Conservation (phyloP, 2,797 vertebrate genomes). For the Sarcophilus harrisii region DNA sequence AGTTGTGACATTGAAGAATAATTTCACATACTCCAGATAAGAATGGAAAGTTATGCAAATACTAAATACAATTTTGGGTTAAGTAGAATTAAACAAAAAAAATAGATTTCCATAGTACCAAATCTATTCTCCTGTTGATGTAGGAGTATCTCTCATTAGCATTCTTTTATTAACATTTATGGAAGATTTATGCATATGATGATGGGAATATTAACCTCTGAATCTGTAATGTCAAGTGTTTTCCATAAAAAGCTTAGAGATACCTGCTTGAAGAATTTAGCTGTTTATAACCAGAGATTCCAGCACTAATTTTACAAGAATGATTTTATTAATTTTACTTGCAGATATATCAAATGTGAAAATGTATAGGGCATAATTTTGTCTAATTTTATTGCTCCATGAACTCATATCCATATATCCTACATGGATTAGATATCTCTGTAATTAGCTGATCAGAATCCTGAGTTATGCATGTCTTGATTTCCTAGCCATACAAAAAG, state of each 20-base stretch:
- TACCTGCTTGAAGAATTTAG: constrained; percentile 59
- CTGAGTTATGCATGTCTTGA: not conserved
- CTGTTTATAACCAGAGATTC: constrained; percentile 55
- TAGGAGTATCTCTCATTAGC: constrained; percentile 67
- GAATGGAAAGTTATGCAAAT: constrained; percentile 41
- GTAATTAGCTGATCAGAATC: constrained; percentile 16
- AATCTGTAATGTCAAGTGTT: constrained; percentile 74
- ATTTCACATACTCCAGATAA: constrained; percentile 47
- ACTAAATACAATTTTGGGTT: constrained; percentile 33
- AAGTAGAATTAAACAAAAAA: constrained; percentile 52
- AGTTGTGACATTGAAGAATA: constrained; percentile 2
- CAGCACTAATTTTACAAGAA: constrained; percentile 67
- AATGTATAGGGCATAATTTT: constrained; percentile 60
- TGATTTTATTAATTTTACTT: constrained; percentile 73
- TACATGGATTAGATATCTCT: not conserved
- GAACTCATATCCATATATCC: not conserved
- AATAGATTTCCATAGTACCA: constrained; percentile 54
- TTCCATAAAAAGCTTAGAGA: constrained; percentile 69
- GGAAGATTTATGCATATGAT: constrained; percentile 67
- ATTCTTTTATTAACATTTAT: constrained; percentile 72
- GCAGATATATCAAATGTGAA: constrained; percentile 54
- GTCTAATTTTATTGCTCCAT: constrained; percentile 31
- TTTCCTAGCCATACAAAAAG: not conserved
- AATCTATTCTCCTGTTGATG: constrained; percentile 52
- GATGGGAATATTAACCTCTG: constrained; percentile 73